Evolutionary conservation across 2,888 invertebrate genomes (phyloP).

Genomic region (Drosophila emarginata): DNA sequence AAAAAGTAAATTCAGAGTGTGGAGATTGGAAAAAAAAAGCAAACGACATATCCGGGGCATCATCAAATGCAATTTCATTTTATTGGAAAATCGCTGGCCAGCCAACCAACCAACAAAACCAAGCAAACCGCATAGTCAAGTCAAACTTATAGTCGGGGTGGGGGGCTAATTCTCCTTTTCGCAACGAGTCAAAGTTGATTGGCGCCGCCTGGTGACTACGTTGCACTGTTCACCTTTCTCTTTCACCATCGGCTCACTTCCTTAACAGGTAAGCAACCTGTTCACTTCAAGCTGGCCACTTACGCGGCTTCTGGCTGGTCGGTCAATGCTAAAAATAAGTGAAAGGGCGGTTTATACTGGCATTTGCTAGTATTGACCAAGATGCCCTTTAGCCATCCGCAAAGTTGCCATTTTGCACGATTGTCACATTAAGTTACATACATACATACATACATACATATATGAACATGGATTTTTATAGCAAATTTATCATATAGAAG

Average conservation of each 20-base stretch:
- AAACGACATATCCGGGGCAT: constrained; percentile 63
- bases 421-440: constrained; percentile 11
- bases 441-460: not conserved
- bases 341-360: constrained; percentile 37
- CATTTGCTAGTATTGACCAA: constrained; percentile 34
- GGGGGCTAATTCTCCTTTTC: constrained; percentile 2
- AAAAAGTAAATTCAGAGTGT: constrained; percentile 38
- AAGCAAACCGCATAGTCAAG: constrained; percentile 50
- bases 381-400: constrained; percentile 39
- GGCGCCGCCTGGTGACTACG: constrained; percentile 42
- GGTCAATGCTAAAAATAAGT: constrained; percentile 45
- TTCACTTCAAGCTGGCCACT: constrained; percentile 39
- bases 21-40: constrained; percentile 41
- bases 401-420: constrained; percentile 13
- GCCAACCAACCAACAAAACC: constrained; percentile 46
- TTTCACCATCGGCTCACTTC: not conserved
- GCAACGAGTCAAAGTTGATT: constrained; percentile 50
- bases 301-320: constrained; percentile 36
- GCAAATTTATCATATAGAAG: no score
- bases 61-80: constrained; percentile 76
- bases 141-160: constrained; percentile 8
- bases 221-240: constrained; percentile 49
- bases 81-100: constrained; percentile 76
- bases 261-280: constrained; percentile 43
- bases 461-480: no score